Percentiles rank a stretch among this genome's conserved stretches.
Conservation (phyloP, 2,113 vertebrate genomes). For the Pygoscelis antarcticus region DNA sequence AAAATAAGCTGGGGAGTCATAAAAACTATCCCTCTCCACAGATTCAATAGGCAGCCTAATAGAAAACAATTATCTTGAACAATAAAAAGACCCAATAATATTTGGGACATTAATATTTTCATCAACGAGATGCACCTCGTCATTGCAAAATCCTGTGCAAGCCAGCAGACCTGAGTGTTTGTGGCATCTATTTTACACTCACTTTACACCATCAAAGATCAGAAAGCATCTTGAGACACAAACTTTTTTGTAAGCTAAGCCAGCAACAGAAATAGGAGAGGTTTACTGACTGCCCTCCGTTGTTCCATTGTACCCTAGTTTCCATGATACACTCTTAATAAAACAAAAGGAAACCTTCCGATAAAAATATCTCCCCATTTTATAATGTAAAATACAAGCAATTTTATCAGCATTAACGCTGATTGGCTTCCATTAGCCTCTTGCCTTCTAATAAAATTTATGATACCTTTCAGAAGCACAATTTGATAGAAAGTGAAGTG, state of each 20-base stretch:
- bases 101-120: conserved; percentile 75
- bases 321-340: conserved; percentile 69
- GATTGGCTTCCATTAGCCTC: conserved; percentile 85
- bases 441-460: conserved; percentile 87
- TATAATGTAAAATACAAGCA: conserved; percentile 81
- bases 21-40: conserved; percentile 68
- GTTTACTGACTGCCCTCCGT: conserved; percentile 1
- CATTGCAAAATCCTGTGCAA: conserved; percentile 35
- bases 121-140: conserved; percentile 62
- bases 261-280: neutral
- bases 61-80: conserved; percentile 76
- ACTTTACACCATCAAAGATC: neutral
- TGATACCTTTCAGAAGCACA: conserved; percentile 83
- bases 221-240: neutral
- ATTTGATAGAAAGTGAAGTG: conserved; percentile 86
- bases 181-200: conserved; percentile 15
- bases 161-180: neutral
- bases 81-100: conserved; percentile 71
- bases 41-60: conserved; percentile 75
- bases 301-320: conserved; percentile 45
- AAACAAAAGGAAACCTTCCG: conserved; percentile 70
- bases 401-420: conserved; percentile 84
- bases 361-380: conserved; percentile 76
- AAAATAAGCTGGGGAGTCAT: conserved; percentile 71
- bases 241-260: neutral